Conservation (phyloP, 1,140 invertebrate species). For the Aphaenogaster rudis region DNA sequence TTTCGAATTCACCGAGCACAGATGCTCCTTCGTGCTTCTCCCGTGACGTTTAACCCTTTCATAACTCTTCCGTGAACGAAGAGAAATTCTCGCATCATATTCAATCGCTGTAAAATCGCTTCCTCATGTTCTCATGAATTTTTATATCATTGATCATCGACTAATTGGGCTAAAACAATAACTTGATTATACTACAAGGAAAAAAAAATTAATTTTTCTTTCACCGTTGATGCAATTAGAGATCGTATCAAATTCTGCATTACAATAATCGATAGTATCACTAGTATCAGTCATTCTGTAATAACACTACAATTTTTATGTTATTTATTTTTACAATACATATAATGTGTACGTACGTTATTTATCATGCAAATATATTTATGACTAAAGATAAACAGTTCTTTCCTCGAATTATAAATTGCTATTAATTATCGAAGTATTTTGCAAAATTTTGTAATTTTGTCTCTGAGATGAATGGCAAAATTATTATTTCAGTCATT, state of each 20-base stretch:
- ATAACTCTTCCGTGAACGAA: conserved; percentile 38
- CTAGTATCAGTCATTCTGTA: background rate
- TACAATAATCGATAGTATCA: conserved; percentile 6
- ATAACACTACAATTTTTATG: background rate
- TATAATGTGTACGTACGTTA: background rate
- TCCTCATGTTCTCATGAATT: conserved; percentile 18
- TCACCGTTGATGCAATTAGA: conserved; percentile 4
- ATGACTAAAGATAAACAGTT: too few relatives aligned
- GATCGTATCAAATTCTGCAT: conserved; percentile 1
- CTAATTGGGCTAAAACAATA: background rate
- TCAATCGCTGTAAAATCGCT: conserved; percentile 26
- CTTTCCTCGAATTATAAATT: background rate
- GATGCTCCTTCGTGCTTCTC: conserved; percentile 25
- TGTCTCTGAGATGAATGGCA: background rate
- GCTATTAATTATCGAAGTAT: background rate
- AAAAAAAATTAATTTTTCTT: conserved; percentile 17
- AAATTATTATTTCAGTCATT: background rate
- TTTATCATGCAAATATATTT: background rate
- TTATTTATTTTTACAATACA: background rate
- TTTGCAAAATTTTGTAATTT: background rate
- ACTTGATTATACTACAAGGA: background rate
- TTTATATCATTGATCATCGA: background rate
- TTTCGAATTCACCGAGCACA: conserved; percentile 17
- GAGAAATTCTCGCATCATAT: conserved; percentile 19
- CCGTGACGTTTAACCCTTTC: conserved; percentile 35